Evolutionary conservation across 2,113 vertebrate species (phyloP), one percentile per base, ranked within the genome.

Genomic region (Aramus guarauna): DNA sequence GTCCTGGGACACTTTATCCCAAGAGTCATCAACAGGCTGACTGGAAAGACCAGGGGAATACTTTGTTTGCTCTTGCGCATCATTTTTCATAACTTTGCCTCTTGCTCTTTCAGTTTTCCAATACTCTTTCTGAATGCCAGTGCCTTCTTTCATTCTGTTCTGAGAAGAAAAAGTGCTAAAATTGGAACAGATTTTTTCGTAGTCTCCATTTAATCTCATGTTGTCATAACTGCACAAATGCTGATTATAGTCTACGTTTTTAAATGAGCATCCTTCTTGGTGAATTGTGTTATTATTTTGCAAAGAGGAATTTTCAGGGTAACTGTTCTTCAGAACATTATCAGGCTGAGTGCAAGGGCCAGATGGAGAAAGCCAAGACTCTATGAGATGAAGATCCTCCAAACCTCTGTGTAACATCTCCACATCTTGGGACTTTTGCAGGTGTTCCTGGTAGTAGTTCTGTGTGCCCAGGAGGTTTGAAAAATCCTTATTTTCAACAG

Each of bases 391-490:
- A 15, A 98, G 96, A 41, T 96, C 96, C 37, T 96, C 95, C 90
- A 97, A 68, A 18, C 93, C 82, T 73, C 94, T 95, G 48, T 94
- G 97, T 21, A 97, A 55, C 84, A 92, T 36, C 47, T 97, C 95
- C 85, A 94, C 41, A 4, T 94, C 89, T 4, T 50, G 82, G 15
- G 95, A 41, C 41, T 95, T 91, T 37, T 94, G 92, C 53, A 75
- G 36, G 12, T 72, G 30, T 1, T 95, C 97, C 91, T 93, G 94
- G 4, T 9, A 88, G 79, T 39, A 88, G n/a, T 56, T 74, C 30
- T 66, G 92, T 5, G 83, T 17, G 53, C 83, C 77, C 64, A 66
- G 8, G 12, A 74, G 23, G 52, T 47, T 34, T 58, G 97, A 66
- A 50, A 93, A 87, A 78, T 96, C 94, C 73, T 87, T 72, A 52